phyloP scores from a whole-genome alignment of 2,113 vertebrate genomes.

The Campylomormyrus numenius region DNA sequence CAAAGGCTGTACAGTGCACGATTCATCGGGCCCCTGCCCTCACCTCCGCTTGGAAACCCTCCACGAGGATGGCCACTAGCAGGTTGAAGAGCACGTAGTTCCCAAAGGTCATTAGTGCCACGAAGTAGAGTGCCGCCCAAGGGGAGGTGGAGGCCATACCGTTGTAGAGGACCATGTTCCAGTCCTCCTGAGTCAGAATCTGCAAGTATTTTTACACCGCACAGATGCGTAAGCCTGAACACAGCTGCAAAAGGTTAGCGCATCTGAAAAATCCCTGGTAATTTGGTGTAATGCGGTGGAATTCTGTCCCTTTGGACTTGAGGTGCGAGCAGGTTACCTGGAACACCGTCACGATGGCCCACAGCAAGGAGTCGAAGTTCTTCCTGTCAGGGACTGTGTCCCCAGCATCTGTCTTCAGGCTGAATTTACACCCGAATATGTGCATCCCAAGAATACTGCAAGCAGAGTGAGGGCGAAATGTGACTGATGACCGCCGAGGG shows the following conservation, averaged over 20 bases:
- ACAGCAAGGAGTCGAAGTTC: constrained; percentile 95
- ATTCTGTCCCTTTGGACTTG: not conserved
- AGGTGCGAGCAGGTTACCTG: constrained; percentile 62
- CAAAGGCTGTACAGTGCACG: not conserved
- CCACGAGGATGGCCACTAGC: constrained; percentile 91
- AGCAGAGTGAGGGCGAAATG: not conserved
- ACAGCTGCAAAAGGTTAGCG: not conserved
- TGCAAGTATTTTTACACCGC: constrained; percentile 37
- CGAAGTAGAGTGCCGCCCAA: constrained; percentile 92
- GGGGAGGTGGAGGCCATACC: constrained; percentile 92
- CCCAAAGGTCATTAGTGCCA: constrained; percentile 96
- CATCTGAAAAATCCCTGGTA: not conserved
- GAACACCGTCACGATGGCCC: constrained; percentile 96
- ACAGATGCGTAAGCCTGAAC: constrained; percentile 1
- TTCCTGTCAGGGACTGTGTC: constrained; percentile 94
- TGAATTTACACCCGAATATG: constrained; percentile 98
- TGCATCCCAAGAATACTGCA: constrained; percentile 95
- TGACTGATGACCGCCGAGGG: not conserved
- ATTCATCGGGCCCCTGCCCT: not conserved
- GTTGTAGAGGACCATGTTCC: constrained; percentile 96
- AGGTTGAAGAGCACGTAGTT: constrained; percentile 98
- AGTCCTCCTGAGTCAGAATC: constrained; percentile 98
- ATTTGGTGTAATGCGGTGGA: not conserved
- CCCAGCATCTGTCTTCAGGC: constrained; percentile 87
- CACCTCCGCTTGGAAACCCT: constrained; percentile 98